Evolutionary conservation across 2,888 invertebrate genomes (phyloP).

Genomic region (Eueremaeus valkanovi): DNA sequence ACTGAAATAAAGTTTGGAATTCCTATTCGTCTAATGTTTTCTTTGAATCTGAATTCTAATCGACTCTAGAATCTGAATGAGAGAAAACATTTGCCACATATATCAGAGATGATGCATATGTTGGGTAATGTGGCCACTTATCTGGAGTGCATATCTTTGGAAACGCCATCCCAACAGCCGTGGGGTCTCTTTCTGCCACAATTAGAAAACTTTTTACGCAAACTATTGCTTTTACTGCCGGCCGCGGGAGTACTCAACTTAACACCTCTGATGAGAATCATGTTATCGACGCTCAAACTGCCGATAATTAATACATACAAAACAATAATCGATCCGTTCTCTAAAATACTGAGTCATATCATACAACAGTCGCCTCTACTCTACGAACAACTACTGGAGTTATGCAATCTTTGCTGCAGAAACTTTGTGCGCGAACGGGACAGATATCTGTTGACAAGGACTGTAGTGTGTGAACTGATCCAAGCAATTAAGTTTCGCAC

Average conservation of each 20-base stretch:
- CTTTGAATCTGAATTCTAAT: conserved; percentile 41
- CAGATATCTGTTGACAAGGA: conserved; percentile 83
- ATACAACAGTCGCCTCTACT: conserved; percentile 81
- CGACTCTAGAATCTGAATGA: conserved; percentile 66
- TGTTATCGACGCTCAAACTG: conserved; percentile 73
- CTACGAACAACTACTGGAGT: conserved; percentile 66
- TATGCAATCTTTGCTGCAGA: conserved; percentile 83
- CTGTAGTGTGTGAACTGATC: conserved; percentile 87
- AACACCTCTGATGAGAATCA: conserved; percentile 69
- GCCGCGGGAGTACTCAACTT: conserved; percentile 55
- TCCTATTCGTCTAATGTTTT: neutral
- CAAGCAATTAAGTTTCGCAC: conserved; percentile 94
- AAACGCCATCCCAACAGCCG: conserved; percentile 54
- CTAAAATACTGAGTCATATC: conserved; percentile 87
- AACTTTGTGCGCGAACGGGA: conserved; percentile 89
- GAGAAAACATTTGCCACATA: conserved; percentile 65
- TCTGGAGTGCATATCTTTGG: conserved; percentile 76
- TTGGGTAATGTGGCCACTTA: conserved; percentile 89
- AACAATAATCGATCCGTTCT: conserved; percentile 88
- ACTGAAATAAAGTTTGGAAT: neutral
- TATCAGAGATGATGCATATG: conserved; percentile 69
- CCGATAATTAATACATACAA: conserved; percentile 76
- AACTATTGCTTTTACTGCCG: conserved; percentile 61
- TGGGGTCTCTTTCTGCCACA: conserved; percentile 79
- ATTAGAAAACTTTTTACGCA: conserved; percentile 79